Evolutionary conservation across 2,888 invertebrate genomes (phyloP).

Genomic region (Dusona sp.): DNA sequence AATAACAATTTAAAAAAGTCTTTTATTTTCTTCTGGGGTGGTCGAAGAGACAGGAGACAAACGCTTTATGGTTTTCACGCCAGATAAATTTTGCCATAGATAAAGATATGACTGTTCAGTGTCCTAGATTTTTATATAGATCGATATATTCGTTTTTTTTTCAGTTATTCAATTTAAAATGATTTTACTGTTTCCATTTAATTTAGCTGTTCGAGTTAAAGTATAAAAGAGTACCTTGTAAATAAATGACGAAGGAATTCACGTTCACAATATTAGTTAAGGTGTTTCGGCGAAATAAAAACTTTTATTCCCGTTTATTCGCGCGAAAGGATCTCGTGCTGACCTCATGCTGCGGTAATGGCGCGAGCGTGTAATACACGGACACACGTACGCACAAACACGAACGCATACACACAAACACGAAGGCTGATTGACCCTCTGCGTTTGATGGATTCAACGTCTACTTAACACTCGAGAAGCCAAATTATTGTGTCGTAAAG

Average conservation of each 20-base stretch:
- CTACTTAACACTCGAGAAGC: conserved; percentile 65
- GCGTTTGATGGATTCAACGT: conserved; percentile 64
- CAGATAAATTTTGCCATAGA: background rate
- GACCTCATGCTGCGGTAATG: conserved; percentile 61
- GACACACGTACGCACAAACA: conserved; percentile 1
- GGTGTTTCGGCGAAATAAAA: conserved; percentile 56
- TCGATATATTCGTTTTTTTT: background rate
- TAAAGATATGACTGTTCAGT: background rate
- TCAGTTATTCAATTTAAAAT: background rate
- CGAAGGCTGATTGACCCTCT: conserved; percentile 52
- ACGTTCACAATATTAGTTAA: background rate
- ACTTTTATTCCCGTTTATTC: conserved; percentile 60
- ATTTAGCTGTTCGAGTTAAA: background rate
- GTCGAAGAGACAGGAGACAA: conserved; percentile 2
- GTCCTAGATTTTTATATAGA: background rate
- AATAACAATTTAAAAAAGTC: background rate
- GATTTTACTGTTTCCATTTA: background rate
- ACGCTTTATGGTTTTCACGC: background rate
- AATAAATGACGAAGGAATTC: background rate
- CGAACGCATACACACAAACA: background rate
- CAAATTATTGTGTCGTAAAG: conserved; percentile 65
- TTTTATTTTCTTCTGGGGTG: conserved; percentile 30
- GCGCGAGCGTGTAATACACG: conserved; percentile 39
- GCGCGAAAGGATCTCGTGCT: conserved; percentile 60
- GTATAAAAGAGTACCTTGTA: background rate